phyloP scores from a whole-genome alignment of 2,113 vertebrate species.

The Ivindomyrus marchei region DNA sequence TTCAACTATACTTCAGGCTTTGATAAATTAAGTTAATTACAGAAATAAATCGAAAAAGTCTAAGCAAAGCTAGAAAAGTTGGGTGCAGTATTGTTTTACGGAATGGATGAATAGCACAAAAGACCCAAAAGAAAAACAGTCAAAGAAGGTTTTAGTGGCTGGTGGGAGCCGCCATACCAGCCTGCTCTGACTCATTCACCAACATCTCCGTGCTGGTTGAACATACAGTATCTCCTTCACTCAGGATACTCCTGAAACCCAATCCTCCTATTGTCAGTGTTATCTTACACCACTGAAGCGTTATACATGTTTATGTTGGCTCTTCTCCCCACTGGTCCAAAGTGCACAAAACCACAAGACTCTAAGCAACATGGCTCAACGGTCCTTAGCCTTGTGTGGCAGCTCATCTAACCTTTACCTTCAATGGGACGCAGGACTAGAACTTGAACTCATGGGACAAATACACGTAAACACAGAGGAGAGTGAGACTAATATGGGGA shows the following conservation, averaged over 20 bases:
- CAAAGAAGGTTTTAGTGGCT: background rate
- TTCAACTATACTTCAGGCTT: background rate
- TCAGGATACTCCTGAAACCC: background rate
- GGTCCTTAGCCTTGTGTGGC: background rate
- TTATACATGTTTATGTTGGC: background rate
- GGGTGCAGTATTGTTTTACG: background rate
- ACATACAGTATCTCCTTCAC: background rate
- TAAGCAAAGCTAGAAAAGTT: background rate
- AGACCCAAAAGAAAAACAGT: background rate
- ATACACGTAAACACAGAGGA: background rate
- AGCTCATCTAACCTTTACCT: background rate
- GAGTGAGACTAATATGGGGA: background rate
- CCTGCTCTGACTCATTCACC: background rate
- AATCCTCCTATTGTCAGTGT: background rate
- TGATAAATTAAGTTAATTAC: background rate
- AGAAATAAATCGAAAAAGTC: background rate
- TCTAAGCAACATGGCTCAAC: background rate
- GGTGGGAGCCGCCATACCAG: background rate
- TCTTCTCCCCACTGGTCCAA: background rate
- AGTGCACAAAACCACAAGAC: background rate
- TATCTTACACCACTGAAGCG: background rate
- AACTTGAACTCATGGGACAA: background rate
- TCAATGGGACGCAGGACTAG: background rate
- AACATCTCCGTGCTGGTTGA: background rate
- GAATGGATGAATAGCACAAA: background rate